These are phyloP conservation scores for Austrolebias charrua DNA, from an alignment of 2,797 vertebrate species.

Conservation along the genomic window DNA sequence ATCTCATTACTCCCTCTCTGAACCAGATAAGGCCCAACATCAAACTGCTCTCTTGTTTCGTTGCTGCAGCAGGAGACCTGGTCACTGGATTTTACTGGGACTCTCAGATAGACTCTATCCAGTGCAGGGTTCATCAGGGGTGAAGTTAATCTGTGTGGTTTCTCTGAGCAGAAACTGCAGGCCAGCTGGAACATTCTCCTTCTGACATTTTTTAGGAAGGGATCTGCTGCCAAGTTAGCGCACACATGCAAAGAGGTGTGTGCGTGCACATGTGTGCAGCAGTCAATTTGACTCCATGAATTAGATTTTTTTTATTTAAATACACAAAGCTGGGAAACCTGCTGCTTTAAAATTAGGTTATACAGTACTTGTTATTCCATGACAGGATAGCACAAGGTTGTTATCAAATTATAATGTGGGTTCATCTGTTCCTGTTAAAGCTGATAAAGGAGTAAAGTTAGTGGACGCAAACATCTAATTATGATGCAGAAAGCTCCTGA, in stretches of 20 bases:
- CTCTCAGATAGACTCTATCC: constrained; percentile 22
- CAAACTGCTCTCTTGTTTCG: constrained; percentile 7
- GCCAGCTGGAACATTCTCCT: constrained; percentile 54
- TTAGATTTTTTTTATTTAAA: constrained; percentile 8
- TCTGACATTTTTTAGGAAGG: constrained; percentile 37
- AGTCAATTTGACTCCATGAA: constrained; percentile 7
- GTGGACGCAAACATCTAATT: constrained; percentile 7
- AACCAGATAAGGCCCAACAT: constrained; percentile 40
- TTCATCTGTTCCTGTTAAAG: constrained; percentile 1
- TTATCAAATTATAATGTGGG: constrained; percentile 4
- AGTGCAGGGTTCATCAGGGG: constrained; percentile 43
- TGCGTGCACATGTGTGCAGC: constrained; percentile 2
- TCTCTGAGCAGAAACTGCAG: constrained; percentile 31
- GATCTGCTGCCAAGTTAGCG: constrained; percentile 40
- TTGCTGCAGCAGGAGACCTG: constrained; percentile 15
- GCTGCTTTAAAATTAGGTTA: not conserved
- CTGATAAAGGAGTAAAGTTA: not conserved
- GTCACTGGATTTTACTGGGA: constrained; percentile 28
- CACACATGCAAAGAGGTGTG: not conserved
- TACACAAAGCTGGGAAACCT: constrained; percentile 2
- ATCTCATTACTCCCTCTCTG: constrained; percentile 29
- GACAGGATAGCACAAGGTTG: not conserved
- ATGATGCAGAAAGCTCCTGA: not conserved
- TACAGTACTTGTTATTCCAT: not conserved
- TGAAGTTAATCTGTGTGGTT: constrained; percentile 31